Evolutionary conservation across 2,888 invertebrate species (phyloP), one percentile per base, ranked within the genome.

Genomic region (Xanthia togata): DNA sequence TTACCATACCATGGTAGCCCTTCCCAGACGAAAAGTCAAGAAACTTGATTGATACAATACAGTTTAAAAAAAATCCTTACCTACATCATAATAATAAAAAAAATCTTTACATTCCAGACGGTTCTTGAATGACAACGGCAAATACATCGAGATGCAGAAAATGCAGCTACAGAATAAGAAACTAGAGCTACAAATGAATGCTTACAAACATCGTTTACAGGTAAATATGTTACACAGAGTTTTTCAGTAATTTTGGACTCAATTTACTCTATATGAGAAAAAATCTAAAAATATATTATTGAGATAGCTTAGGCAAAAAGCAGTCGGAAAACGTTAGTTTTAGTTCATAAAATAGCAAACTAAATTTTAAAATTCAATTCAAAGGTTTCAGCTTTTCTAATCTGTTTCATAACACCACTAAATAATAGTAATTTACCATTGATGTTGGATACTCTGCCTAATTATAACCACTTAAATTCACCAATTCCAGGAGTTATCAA

Each of bases 81-180:
- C 50, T 20, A 5, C 20, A 53, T 23, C 53, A 53, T 50, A 20
- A 50, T 50, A 50, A n/a, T n/a, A n/a, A n/a, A n/a, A n/a, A n/a
- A 6, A 20, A 41, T 41, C 0, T 70, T 9, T 62, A 4, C 5
- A 12, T 95, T 93, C 97, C 96, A 98, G 98, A 94, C 97, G 98
- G 91, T 99, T 99, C 96, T 97, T 99, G 91, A 99, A 99, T 93
- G 98, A 98, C 81, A 98, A 98, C 74, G 98, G 98, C 77, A 98
- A 98, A 93, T 98, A 98, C 93, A 96, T 98, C 78, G 99, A 99
- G 93, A 97, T 98, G 83, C 98, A 98, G 92, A 98, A 99, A 92
- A 97, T 99, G 73, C 98, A 99, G 90, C 98, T 99, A 89, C 98
- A 98, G 93, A 98, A 99, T 84, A 98, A 98, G 91, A 98, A 98